phyloP scores from a whole-genome alignment of 2,888 invertebrate genomes.

The Fragum fragum region DNA sequence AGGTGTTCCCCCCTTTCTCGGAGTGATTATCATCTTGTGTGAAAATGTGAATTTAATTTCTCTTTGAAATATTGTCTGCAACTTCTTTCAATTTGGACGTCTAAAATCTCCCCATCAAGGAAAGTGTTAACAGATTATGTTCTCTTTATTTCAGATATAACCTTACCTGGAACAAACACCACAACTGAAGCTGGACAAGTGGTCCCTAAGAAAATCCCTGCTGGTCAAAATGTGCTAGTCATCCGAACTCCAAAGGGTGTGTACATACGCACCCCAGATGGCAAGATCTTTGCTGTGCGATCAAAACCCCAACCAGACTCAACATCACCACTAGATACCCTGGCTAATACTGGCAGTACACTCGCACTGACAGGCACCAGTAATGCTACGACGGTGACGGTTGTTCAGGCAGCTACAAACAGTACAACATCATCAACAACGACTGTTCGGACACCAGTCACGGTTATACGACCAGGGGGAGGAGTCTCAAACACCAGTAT shows the following conservation, averaged over 20 bases:
- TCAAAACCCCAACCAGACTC: conserved; percentile 74
- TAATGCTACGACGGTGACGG: conserved; percentile 48
- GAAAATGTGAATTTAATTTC: too few relatives aligned
- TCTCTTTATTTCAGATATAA: conserved; percentile 81
- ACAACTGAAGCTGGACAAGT: conserved; percentile 90
- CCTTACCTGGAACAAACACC: conserved; percentile 93
- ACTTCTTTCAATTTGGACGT: too few relatives aligned
- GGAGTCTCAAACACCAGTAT: conserved; percentile 48
- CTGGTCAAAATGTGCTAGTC: conserved; percentile 97
- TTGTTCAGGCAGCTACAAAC: conserved; percentile 43
- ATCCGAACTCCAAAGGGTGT: conserved; percentile 98
- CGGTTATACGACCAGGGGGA: conserved; percentile 55
- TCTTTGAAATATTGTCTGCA: too few relatives aligned
- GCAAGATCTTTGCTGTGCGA: conserved; percentile 96
- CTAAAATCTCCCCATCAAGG: too few relatives aligned
- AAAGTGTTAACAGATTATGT: too few relatives aligned
- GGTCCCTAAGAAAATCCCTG: conserved; percentile 92
- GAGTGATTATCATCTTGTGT: too few relatives aligned
- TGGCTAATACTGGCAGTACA: conserved; percentile 63
- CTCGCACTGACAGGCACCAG: conserved; percentile 36
- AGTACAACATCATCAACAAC: conserved; percentile 48
- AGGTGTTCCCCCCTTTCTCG: too few relatives aligned
- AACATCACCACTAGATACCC: conserved; percentile 56
- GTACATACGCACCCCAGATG: conserved; percentile 97
- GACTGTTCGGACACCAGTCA: conserved; percentile 36